phyloP scores from a whole-genome alignment of 2,888 invertebrate species.

The Lissonota sp. region DNA sequence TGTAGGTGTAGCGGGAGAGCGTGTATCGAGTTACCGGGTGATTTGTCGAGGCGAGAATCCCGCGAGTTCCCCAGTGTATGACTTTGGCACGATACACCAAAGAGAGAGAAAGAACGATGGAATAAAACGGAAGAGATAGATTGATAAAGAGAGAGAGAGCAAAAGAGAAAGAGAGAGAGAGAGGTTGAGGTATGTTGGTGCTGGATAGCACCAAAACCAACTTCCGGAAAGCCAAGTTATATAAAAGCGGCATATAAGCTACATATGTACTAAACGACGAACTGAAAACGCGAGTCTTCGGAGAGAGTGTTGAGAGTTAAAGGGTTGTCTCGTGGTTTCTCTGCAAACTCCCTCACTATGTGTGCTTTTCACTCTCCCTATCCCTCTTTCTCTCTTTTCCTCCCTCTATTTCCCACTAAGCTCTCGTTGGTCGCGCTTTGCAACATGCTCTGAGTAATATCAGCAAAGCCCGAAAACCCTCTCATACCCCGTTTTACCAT shows the following conservation, averaged over 20 bases:
- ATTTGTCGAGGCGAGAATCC: constrained; percentile 50
- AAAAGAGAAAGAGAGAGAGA: constrained; percentile 31
- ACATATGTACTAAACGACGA: constrained; percentile 1
- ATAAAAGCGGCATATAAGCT: constrained; percentile 16
- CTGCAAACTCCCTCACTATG: not conserved
- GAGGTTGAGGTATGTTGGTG: constrained; percentile 48
- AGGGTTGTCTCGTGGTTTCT: constrained; percentile 44
- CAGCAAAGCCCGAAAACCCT: constrained; percentile 9
- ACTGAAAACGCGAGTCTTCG: constrained; percentile 40
- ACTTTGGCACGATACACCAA: constrained; percentile 39
- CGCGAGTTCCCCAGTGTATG: constrained; percentile 42
- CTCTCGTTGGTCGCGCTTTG: constrained; percentile 32
- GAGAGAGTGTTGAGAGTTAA: constrained; percentile 50
- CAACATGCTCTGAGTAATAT: constrained; percentile 60
- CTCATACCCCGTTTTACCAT: constrained; percentile 21
- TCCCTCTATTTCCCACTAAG: constrained; percentile 15
- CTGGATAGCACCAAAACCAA: constrained; percentile 29
- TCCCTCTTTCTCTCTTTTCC: constrained; percentile 15
- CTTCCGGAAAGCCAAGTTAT: constrained; percentile 36
- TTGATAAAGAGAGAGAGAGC: constrained; percentile 33
- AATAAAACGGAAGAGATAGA: constrained; percentile 8
- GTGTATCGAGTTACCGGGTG: constrained; percentile 55
- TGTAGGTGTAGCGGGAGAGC: constrained; percentile 8
- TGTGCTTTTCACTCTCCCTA: too few species aligned
- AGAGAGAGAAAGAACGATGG: constrained; percentile 13